These are phyloP conservation scores for Tanaodytes sp. DNA, from an alignment of 2,888 invertebrate species.

Conservation along the genomic window DNA sequence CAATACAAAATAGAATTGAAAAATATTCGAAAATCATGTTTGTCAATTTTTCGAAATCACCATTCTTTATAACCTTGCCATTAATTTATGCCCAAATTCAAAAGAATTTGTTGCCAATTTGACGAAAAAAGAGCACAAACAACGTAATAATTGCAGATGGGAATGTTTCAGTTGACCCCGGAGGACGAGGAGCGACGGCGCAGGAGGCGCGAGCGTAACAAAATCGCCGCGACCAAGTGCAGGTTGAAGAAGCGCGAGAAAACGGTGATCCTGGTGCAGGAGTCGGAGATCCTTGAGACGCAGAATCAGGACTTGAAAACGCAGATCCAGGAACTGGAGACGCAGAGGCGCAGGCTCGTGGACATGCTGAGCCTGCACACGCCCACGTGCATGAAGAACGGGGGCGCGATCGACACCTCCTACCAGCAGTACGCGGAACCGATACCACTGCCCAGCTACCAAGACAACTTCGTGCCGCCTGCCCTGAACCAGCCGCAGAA, in stretches of 20 bases:
- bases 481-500: constrained; percentile 67
- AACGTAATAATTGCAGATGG: too few relatives aligned
- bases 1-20: too few relatives aligned
- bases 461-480: constrained; percentile 68
- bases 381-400: constrained; percentile 79
- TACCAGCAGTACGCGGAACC: constrained; percentile 69
- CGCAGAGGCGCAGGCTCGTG: constrained; percentile 83
- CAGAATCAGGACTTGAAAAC: constrained; percentile 89
- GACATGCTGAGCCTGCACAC: constrained; percentile 86
- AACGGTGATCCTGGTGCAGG: constrained; percentile 87
- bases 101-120: too few relatives aligned
- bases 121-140: too few relatives aligned
- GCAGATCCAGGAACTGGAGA: constrained; percentile 87
- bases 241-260: constrained; percentile 93
- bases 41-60: too few relatives aligned
- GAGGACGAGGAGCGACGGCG: constrained; percentile 92
- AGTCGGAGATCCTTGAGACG: constrained; percentile 88
- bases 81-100: too few relatives aligned
- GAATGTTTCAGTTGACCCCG: constrained; percentile 81
- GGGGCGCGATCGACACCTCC: constrained; percentile 64
- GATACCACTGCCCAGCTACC: constrained; percentile 67
- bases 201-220: constrained; percentile 90
- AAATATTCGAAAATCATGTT: too few relatives aligned
- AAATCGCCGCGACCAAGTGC: constrained; percentile 95
- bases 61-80: too few relatives aligned